These are phyloP conservation scores for Leptobrachium ailaonicum DNA, from an alignment of 2,113 vertebrate species.

Conservation along the genomic window DNA sequence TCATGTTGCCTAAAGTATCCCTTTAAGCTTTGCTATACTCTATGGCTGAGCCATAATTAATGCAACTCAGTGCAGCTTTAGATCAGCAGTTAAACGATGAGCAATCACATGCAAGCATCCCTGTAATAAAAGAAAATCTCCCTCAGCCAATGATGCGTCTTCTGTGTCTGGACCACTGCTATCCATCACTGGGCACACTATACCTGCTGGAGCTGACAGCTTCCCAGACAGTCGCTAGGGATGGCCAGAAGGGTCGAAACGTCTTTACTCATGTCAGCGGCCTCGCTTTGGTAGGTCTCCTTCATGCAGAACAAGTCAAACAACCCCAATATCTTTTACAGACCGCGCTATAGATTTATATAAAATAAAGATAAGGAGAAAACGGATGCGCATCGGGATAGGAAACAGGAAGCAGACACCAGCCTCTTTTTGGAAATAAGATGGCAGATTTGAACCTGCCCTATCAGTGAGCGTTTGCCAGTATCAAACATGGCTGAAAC, in stretches of 20 bases:
- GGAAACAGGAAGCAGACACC: background rate
- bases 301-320: background rate
- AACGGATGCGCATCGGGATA: background rate
- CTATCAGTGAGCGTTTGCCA: slow-evolving; percentile 11
- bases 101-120: too few relatives aligned
- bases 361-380: background rate
- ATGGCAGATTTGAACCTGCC: slow-evolving; percentile 34
- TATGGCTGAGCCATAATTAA: too few relatives aligned
- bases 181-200: too few relatives aligned
- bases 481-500: background rate
- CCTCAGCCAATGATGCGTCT: too few relatives aligned
- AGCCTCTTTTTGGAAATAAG: slow-evolving; percentile 34
- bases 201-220: background rate
- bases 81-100: too few relatives aligned
- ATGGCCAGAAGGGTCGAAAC: background rate
- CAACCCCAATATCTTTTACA: background rate
- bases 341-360: background rate
- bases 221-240: background rate
- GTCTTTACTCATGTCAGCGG: background rate
- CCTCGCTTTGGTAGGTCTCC: background rate
- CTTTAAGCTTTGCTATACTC: too few relatives aligned
- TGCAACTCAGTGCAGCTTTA: too few relatives aligned
- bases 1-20: too few relatives aligned
- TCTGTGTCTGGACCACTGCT: too few relatives aligned
- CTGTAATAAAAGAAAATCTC: too few relatives aligned